Conservation (phyloP, 2,797 vertebrate species). For the Phrynocephalus guinanensis region DNA sequence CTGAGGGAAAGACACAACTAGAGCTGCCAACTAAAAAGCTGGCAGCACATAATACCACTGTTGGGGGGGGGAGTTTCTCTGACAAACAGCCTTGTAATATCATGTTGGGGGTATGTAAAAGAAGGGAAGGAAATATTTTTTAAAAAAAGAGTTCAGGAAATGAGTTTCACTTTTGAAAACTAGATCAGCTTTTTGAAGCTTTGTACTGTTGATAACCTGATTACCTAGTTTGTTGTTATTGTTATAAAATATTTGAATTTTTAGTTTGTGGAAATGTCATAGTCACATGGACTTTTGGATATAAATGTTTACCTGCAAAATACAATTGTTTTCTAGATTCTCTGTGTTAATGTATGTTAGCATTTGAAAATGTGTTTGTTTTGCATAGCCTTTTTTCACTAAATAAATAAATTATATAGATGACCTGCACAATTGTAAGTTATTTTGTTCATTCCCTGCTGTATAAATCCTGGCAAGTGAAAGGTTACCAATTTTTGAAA, state of each 20-base stretch:
- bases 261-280: constrained; percentile 39
- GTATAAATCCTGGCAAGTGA: background rate
- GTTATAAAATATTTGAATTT: constrained; percentile 22
- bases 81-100: background rate
- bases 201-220: constrained; percentile 18
- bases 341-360: constrained; percentile 42
- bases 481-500: background rate
- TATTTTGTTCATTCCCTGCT: background rate
- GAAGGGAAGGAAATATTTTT: background rate
- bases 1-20: background rate
- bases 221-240: constrained; percentile 16
- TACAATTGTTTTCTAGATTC: constrained; percentile 29
- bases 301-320: background rate
- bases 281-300: constrained; percentile 27
- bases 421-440: constrained; percentile 27
- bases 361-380: constrained; percentile 34
- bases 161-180: background rate
- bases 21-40: background rate
- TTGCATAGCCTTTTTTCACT: constrained; percentile 35
- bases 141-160: constrained; percentile 19
- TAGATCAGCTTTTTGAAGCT: constrained; percentile 13
- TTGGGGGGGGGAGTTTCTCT: background rate
- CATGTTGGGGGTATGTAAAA: background rate
- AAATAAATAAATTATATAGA: constrained; percentile 48
- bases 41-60: background rate